Evolutionary conservation across 2,113 vertebrate genomes (phyloP).

Genomic region (Salminus brasiliensis): DNA sequence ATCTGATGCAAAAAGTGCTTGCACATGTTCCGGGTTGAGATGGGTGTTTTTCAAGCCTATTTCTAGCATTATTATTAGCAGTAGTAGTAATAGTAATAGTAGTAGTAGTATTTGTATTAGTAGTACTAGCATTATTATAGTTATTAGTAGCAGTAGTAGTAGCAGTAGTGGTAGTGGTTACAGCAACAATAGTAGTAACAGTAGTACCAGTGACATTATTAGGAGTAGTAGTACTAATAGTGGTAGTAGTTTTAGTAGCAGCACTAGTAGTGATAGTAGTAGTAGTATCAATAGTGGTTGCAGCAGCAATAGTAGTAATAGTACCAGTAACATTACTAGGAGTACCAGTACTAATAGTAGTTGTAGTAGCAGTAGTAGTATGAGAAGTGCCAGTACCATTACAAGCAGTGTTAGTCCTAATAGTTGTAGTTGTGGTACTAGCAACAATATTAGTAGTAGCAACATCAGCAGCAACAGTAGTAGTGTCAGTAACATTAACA

Average conservation of each 20-base stretch:
- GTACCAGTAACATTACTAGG: not conserved
- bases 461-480: no score
- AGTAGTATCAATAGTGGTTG: not conserved
- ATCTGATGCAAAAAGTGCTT: not conserved
- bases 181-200: no score
- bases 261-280: not conserved
- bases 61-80: no score
- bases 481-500: no score
- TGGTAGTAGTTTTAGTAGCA: not conserved
- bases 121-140: not conserved
- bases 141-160: not conserved
- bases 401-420: no score
- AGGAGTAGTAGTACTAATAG: not conserved
- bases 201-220: not conserved
- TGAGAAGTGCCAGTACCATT: no score
- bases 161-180: no score
- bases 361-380: not conserved
- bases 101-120: not conserved
- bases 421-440: not conserved
- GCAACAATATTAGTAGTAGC: no score
- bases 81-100: not conserved
- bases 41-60: not conserved
- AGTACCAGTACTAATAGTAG: not conserved
- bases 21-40: not conserved
- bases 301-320: not conserved